Evolutionary conservation across 1,140 invertebrate species (phyloP).

Genomic region (Chlorops oryzae): DNA sequence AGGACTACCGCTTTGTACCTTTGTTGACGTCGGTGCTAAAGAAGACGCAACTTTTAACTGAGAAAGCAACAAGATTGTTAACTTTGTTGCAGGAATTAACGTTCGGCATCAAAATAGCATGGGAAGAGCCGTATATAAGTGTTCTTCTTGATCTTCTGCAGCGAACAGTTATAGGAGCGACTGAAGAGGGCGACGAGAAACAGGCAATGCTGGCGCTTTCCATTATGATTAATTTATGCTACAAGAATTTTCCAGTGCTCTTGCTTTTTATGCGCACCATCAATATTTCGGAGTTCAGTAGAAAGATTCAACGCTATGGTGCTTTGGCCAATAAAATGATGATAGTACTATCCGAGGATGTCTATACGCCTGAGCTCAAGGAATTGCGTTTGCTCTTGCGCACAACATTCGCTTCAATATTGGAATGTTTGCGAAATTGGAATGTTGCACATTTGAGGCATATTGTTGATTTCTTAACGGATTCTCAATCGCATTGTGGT

Average conservation of each 20-base stretch:
- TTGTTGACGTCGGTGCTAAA: constrained; percentile 50
- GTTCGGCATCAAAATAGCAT: constrained; percentile 54
- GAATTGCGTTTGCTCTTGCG: constrained; percentile 47
- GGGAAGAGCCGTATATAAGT: constrained; percentile 54
- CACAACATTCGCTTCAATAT: constrained; percentile 48
- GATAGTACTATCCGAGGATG: constrained; percentile 53
- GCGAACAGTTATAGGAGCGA: constrained; percentile 35
- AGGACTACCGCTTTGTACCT: constrained; percentile 54
- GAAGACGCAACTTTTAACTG: constrained; percentile 18
- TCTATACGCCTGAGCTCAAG: constrained; percentile 38
- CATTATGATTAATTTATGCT: constrained; percentile 55
- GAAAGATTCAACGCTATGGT: constrained; percentile 44
- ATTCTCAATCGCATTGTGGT: constrained; percentile 29
- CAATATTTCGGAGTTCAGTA: constrained; percentile 47
- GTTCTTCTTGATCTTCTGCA: constrained; percentile 50
- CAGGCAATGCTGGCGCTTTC: constrained; percentile 51
- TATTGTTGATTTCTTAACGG: constrained; percentile 52
- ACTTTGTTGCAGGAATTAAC: constrained; percentile 54
- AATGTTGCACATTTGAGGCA: constrained; percentile 51
- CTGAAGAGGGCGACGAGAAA: constrained; percentile 30
- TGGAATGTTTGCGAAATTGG: constrained; percentile 50
- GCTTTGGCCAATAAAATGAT: constrained; percentile 54
- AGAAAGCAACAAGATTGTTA: constrained; percentile 49
- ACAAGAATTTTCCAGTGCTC: constrained; percentile 55
- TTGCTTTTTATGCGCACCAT: constrained; percentile 53